Conservation (phyloP, 2,797 vertebrate species). For the Artibeus lituratus region DNA sequence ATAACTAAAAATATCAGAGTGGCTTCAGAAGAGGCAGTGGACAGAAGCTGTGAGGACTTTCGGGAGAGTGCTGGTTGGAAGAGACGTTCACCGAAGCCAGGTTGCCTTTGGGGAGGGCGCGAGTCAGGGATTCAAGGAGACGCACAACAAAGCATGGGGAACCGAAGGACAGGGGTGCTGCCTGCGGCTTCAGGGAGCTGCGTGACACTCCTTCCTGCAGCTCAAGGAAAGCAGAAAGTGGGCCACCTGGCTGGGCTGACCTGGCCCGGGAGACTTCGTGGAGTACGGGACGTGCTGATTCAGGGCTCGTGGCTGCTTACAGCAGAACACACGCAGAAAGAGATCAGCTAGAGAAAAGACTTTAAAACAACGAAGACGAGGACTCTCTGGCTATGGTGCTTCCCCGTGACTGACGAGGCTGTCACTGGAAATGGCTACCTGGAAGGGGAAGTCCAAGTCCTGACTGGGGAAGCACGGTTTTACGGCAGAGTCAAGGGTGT, state of each 20-base stretch:
- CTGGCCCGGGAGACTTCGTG: neutral
- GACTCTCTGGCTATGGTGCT: neutral
- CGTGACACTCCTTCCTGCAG: neutral
- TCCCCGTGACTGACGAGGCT: neutral
- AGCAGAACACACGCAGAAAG: neutral
- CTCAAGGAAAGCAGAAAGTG: neutral
- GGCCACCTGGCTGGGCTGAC: neutral
- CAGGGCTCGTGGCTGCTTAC: neutral
- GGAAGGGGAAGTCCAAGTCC: neutral
- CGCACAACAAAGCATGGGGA: neutral
- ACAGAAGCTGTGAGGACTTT: neutral
- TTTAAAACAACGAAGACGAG: neutral
- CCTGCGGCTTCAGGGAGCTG: neutral
- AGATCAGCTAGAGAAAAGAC: neutral
- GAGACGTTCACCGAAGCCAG: neutral
- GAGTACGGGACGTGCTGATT: neutral
- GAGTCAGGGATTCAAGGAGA: neutral
- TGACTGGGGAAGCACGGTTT: neutral
- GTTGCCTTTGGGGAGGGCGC: neutral
- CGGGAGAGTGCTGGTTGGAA: neutral
- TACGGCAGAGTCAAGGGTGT: neutral
- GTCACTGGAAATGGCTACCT: neutral
- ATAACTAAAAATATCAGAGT: neutral
- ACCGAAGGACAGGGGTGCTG: neutral
- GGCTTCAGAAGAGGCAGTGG: neutral